phyloP scores from a whole-genome alignment of 2,888 invertebrate species.

The Uropetala carovei region DNA sequence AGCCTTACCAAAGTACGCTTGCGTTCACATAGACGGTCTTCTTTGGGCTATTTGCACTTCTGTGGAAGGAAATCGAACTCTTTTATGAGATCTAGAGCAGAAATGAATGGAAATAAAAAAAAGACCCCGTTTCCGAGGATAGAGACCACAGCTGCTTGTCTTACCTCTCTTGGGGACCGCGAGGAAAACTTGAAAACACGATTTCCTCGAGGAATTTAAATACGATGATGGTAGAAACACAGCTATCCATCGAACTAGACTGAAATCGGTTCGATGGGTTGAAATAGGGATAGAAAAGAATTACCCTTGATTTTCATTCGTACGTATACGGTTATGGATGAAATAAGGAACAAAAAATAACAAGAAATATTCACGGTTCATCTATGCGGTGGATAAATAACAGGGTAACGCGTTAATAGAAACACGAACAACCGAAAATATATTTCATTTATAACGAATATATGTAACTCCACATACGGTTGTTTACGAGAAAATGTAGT shows the following conservation, averaged over 20 bases:
- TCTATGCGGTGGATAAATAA: too few relatives aligned
- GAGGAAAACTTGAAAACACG: background rate
- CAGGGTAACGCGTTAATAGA: too few relatives aligned
- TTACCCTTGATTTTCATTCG: too few relatives aligned
- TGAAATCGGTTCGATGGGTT: background rate
- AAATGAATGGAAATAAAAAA: background rate
- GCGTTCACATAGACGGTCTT: background rate
- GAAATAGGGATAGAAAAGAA: background rate
- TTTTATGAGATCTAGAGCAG: background rate
- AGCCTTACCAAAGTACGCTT: background rate
- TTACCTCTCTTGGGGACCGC: background rate
- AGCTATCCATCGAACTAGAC: background rate
- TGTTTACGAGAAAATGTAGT: too few relatives aligned
- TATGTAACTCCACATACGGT: too few relatives aligned
- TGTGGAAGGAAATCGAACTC: background rate
- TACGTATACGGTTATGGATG: too few relatives aligned
- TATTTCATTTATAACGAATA: too few relatives aligned
- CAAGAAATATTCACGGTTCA: too few relatives aligned
- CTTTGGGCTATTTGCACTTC: background rate
- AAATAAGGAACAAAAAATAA: too few relatives aligned
- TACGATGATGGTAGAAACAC: too few relatives aligned
- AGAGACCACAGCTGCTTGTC: background rate
- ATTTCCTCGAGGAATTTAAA: background rate
- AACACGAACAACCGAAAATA: too few relatives aligned
- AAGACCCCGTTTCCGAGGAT: background rate